Percentiles rank a stretch among this genome's conserved stretches.
These are phyloP conservation scores for Morus bassanus DNA, from an alignment of 2,797 vertebrate genomes.

Conservation along the genomic window DNA sequence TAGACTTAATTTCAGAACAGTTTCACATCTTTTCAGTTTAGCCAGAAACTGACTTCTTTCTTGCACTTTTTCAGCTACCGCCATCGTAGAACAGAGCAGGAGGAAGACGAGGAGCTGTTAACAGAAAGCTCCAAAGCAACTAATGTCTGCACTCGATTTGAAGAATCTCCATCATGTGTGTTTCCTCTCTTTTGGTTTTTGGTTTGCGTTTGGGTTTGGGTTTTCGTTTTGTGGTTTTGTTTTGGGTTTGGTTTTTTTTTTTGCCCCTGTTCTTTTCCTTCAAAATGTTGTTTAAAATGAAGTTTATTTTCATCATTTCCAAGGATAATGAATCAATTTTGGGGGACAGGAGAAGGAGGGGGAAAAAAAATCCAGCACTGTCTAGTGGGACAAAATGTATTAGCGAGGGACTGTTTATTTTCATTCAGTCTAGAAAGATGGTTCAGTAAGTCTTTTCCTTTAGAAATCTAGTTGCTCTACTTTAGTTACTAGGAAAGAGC, in stretches of 20 bases:
- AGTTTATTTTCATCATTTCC: background rate
- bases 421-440: background rate
- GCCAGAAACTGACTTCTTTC: background rate
- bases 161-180: slow-evolving; percentile 96
- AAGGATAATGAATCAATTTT: background rate
- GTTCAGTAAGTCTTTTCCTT: background rate
- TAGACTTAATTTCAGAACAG: background rate
- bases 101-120: slow-evolving; percentile 95
- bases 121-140: slow-evolving; percentile 95
- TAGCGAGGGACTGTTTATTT: background rate
- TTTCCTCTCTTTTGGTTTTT: background rate
- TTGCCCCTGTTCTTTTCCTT: background rate
- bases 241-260: background rate
- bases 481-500: background rate
- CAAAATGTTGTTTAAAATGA: background rate
- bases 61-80: slow-evolving; percentile 81
- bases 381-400: background rate
- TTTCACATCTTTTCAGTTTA: background rate
- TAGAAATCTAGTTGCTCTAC: background rate
- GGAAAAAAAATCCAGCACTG: background rate
- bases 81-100: slow-evolving; percentile 96
- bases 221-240: too few relatives aligned
- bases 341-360: background rate
- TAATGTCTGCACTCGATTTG: slow-evolving; percentile 95
- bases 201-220: too few relatives aligned